A percentile compares a stretch with the other conserved stretches of the same genome.
phyloP scores from a whole-genome alignment of 2,113 vertebrate species.

The Ceuthmochares aereus region DNA sequence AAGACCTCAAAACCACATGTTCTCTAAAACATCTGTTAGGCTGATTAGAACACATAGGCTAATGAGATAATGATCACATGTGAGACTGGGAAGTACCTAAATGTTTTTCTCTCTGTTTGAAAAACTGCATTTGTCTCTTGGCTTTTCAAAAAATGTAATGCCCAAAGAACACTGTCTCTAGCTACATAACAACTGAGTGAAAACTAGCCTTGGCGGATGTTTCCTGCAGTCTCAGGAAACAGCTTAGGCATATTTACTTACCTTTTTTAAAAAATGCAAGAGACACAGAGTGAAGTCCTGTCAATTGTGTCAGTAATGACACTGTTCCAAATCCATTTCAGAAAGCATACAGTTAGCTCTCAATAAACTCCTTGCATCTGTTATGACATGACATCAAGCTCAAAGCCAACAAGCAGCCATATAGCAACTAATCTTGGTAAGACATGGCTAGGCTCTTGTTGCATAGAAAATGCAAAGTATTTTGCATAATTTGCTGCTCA shows the following conservation, averaged over 20 bases:
- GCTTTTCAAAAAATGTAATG: neutral
- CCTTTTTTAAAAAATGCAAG: neutral
- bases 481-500: neutral
- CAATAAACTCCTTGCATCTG: neutral
- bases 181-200: neutral
- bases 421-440: neutral
- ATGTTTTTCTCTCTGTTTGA: conserved; percentile 1
- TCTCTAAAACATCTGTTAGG: conserved; percentile 4
- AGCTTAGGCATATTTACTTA: neutral
- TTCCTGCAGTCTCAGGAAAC: neutral
- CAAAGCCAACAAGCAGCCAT: neutral
- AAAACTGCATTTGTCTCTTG: neutral
- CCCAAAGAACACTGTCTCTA: neutral
- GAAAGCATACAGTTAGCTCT: neutral
- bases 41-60: neutral
- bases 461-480: neutral
- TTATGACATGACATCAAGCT: neutral
- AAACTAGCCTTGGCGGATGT: neutral
- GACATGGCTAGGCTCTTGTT: neutral
- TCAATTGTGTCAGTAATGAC: neutral
- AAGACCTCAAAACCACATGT: neutral
- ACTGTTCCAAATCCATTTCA: neutral
- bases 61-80: conserved; percentile 14
- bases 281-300: neutral
- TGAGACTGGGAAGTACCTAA: conserved; percentile 45